Evolutionary conservation across 2,797 vertebrate species (phyloP), one percentile per base, ranked within the genome.

Genomic region (Pelobates cultripes): DNA sequence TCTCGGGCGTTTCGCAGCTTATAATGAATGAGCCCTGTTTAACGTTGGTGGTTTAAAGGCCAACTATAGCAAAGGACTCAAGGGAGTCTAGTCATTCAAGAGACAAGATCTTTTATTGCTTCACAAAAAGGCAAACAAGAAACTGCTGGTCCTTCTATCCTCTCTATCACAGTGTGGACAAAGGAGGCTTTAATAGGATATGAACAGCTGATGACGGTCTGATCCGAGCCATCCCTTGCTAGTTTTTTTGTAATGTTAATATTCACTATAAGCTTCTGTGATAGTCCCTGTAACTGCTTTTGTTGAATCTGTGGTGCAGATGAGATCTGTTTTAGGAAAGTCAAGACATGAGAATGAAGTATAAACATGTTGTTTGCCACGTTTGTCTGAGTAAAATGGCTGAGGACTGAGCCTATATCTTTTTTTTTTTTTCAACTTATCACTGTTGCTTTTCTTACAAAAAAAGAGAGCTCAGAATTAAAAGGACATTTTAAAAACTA

Each of bases 91-190:
- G 10, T 44, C 43, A 45, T 70, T 78, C 53, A 43, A n/a, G 55
- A 78, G 67, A 78, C 68, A 60, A 70, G 68, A 61, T 78, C 43
- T 68, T 78, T 78, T 78, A 78, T 70, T 78, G 76, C 67, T 72
- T 79, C 68, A 64, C 77, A 72, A 72, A 28, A 70, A 79, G 69
- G 69, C 77, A 79, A 79, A 79, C 69, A 79, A 71, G 53, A 45
- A 61, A 6, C 13, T 51, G n/a, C 77, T 53, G 41, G 73, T 61
- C 14, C 42, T 43, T n/a, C 42, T 47, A 15, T 60, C 68, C 43
- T 43, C 55, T 41, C 45, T 72, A 13, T 7, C 44, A 64, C 40
- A 63, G 17, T 15, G 41, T 72, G 75, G 85, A 87, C 84, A 82
- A 63, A 64, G 57, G 42, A 15, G 12, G 51, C 40, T 55, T 57